A percentile compares a stretch with the other conserved stretches of the same genome.
phyloP scores from a whole-genome alignment of 2,888 invertebrate genomes.

The Achlya flavicornis region DNA sequence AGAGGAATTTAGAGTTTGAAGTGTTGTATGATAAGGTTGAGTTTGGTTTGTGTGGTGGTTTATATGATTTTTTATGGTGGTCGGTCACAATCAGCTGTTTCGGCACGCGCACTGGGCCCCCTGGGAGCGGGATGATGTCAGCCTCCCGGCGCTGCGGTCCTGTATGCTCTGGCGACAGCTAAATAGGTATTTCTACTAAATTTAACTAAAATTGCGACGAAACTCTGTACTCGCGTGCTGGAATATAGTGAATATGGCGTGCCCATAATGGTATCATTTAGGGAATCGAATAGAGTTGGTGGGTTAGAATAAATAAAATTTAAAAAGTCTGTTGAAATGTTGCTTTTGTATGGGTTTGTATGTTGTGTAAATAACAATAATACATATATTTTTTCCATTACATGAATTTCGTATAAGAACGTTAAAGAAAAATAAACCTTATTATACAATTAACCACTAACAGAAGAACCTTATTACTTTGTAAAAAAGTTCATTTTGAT shows the following conservation, averaged over 20 bases:
- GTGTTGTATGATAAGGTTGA: constrained; percentile 14
- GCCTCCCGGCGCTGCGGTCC: constrained; percentile 51
- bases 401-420: too few species aligned
- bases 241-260: constrained; percentile 18
- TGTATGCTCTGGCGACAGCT: constrained; percentile 29
- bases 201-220: constrained; percentile 52
- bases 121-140: constrained; percentile 69
- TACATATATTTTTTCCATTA: too few species aligned
- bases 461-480: too few species aligned
- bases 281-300: neutral
- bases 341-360: too few species aligned
- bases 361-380: too few species aligned
- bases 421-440: too few species aligned
- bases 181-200: constrained; percentile 62
- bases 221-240: constrained; percentile 22
- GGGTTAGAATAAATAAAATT: too few species aligned
- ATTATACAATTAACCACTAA: too few species aligned
- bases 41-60: constrained; percentile 36
- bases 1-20: constrained; percentile 27
- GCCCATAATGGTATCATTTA: constrained; percentile 8
- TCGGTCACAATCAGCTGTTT: constrained; percentile 80
- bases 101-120: constrained; percentile 71
- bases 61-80: constrained; percentile 75
- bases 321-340: too few species aligned
- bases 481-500: too few species aligned